Base-by-base conservation (phyloP, 2,888 invertebrate species). In the Drosophila birchii region DNA sequence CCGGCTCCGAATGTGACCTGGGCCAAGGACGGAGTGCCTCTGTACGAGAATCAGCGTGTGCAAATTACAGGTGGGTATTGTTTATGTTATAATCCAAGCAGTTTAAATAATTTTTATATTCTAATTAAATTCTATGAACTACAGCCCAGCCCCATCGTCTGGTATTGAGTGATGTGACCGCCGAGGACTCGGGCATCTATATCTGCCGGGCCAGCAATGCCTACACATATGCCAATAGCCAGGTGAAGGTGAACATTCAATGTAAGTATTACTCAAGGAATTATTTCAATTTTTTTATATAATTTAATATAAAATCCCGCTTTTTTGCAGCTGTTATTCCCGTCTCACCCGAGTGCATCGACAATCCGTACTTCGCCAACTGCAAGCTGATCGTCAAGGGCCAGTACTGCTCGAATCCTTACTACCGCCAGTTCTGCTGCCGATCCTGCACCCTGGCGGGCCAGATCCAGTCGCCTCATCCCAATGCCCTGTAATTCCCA, bases 371-470 rank as follows among this genome's bases (percentile, higher is more conserved):
- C 94, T 97, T 97, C 92, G 98, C 98, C 59, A 97, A 98, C 91
- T 99, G 98, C 92, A 94, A 94, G 47, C 94, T 98, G 63, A 98
- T 98, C 85, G 97, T 98, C 5, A 94, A 94, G 88, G 97, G 96
- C 66, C 94, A 94, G 66, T 97, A 96, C 92, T 99, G 98, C 92
- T 93, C 94, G n/a, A 97, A 98, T 93, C 94, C 94, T 79, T 98
- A 98, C 93, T 99, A 98, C 93, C 97, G 97, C 78, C 95, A 94
- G 93, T 98, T 98, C 95, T 99, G 98, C 93, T 99, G 98, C 93
- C 95, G 96, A 91, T 97, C 98, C 2, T 98, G 98, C 92, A 96
- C 97, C 72, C 94, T 96, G 91, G 97, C 97, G 0, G 97, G 97
- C 1, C 96, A 96, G 90, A 93, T 97, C 59, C 71, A 75, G 69